Evolutionary conservation across 2,797 vertebrate species (phyloP).

Genomic region (Cynodonichthys magdalenae): DNA sequence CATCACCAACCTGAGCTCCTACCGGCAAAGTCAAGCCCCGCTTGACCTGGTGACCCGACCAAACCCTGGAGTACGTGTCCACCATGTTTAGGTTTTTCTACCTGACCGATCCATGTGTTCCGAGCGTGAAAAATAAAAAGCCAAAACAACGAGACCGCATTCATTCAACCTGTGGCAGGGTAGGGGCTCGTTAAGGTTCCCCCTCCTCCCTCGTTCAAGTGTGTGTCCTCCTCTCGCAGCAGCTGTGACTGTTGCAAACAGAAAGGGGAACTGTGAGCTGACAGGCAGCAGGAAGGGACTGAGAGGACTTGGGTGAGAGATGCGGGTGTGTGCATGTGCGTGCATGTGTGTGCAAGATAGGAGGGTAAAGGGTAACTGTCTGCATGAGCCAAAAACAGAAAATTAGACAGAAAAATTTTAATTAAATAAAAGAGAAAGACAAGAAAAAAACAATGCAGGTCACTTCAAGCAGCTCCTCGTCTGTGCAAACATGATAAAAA

Average conservation of each 20-base stretch:
- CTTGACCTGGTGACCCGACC: slow-evolving; percentile 43
- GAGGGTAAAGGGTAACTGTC: slow-evolving; percentile 59
- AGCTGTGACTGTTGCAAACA: slow-evolving; percentile 61
- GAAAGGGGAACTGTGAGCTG: slow-evolving; percentile 77
- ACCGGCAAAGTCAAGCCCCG: slow-evolving; percentile 51
- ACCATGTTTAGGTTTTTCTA: slow-evolving; percentile 56
- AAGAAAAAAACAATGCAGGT: slow-evolving; percentile 10
- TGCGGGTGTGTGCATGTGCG: slow-evolving; percentile 24
- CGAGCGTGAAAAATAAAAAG: not conserved
- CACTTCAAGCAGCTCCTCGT: slow-evolving; percentile 60
- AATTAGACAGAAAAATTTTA: slow-evolving; percentile 22
- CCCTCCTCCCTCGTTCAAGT: not conserved
- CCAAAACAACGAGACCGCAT: not conserved
- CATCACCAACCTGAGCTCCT: slow-evolving; percentile 63
- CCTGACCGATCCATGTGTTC: slow-evolving; percentile 42
- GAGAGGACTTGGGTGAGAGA: slow-evolving; percentile 31
- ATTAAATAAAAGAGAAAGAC: slow-evolving; percentile 19
- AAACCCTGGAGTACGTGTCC: slow-evolving; percentile 65
- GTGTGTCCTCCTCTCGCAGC: slow-evolving; percentile 54
- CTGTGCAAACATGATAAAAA: slow-evolving; percentile 29
- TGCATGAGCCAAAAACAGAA: slow-evolving; percentile 46
- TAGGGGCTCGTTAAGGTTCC: not conserved
- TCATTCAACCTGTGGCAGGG: slow-evolving; percentile 12
- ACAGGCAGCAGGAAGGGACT: slow-evolving; percentile 68
- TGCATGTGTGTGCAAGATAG: slow-evolving; percentile 37